Evolutionary conservation across 2,888 invertebrate genomes (phyloP).

Genomic region (Clanis bilineata): DNA sequence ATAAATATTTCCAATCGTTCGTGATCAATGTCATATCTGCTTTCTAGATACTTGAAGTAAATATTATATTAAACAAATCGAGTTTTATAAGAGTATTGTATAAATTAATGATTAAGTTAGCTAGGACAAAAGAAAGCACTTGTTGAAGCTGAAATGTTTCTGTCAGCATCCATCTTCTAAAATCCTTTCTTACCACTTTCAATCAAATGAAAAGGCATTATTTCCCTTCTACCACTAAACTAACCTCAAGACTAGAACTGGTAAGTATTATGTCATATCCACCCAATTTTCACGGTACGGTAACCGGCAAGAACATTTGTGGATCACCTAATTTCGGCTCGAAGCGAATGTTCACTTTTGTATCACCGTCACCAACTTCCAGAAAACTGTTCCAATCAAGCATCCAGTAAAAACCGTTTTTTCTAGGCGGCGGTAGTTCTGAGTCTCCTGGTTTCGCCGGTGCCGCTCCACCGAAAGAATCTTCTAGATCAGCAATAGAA

Average conservation of each 20-base stretch:
- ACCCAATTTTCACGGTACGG: slow-evolving; percentile 82
- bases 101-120: slow-evolving; percentile 1
- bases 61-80: background rate
- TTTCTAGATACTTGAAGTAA: background rate
- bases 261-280: slow-evolving; percentile 36
- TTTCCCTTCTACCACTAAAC: slow-evolving; percentile 27
- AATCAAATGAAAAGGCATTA: background rate
- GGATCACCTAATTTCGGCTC: slow-evolving; percentile 92
- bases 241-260: slow-evolving; percentile 55
- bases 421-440: slow-evolving; percentile 84
- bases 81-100: background rate
- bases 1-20: background rate
- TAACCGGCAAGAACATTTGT: slow-evolving; percentile 88
- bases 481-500: slow-evolving; percentile 86
- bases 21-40: background rate
- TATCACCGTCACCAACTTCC: slow-evolving; percentile 89
- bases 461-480: slow-evolving; percentile 88
- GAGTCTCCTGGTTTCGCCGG: slow-evolving; percentile 82
- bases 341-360: slow-evolving; percentile 89
- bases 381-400: slow-evolving; percentile 93
- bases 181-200: background rate
- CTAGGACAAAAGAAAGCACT: background rate
- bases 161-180: background rate
- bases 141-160: background rate
- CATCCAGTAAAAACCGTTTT: slow-evolving; percentile 92